A percentile compares a stretch with the other conserved stretches of the same genome.
Evolutionary conservation across 2,797 vertebrate species (phyloP).

Genomic region (Phylloscopus collybita): DNA sequence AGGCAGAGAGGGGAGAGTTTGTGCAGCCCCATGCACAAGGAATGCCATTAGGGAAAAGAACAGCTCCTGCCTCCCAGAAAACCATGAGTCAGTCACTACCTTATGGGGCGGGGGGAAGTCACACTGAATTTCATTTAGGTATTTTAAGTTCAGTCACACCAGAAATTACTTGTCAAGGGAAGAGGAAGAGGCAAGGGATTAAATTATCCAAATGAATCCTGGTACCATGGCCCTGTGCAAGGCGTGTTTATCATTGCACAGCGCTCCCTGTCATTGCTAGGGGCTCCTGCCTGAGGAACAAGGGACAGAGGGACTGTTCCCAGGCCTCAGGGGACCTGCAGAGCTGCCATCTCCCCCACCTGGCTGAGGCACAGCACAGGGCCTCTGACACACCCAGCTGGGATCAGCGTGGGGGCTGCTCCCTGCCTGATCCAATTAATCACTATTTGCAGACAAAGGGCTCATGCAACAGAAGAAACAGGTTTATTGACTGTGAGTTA

Average conservation of each 20-base stretch:
- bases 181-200: not conserved
- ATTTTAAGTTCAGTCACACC: slow-evolving; percentile 1
- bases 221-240: not conserved
- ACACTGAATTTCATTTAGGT: slow-evolving; percentile 27
- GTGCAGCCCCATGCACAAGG: not conserved
- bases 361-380: rapidly evolving
- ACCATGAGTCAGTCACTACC: not conserved
- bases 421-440: not conserved
- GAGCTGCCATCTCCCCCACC: not conserved
- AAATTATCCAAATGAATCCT: not conserved
- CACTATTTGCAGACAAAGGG: not conserved
- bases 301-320: not conserved
- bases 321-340: rapidly evolving
- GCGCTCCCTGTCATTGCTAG: not conserved
- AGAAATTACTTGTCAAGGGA: not conserved
- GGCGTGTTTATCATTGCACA: rapidly evolving
- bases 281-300: not conserved
- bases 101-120: not conserved
- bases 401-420: not conserved
- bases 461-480: not conserved
- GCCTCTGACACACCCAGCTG: not conserved
- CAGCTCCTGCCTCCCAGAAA: not conserved
- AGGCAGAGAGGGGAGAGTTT: not conserved
- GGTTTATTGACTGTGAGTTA: not conserved
- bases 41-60: not conserved